A percentile compares a stretch with the other conserved stretches of the same genome.
phyloP scores from a whole-genome alignment of 2,888 invertebrate genomes.

The Pasiphila rectangulata region DNA sequence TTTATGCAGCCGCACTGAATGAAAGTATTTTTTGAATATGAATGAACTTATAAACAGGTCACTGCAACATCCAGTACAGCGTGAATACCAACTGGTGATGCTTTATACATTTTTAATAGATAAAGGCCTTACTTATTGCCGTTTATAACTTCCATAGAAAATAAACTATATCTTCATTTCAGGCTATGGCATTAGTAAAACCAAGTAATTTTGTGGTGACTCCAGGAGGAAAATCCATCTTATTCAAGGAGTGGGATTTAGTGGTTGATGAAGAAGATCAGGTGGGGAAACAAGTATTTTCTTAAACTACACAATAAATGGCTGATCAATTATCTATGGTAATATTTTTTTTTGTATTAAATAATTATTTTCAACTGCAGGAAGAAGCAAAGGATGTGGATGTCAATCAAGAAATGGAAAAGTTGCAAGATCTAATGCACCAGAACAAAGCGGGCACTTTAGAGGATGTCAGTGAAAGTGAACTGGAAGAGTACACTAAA shows the following conservation, averaged over 20 bases:
- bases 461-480: constrained; percentile 82
- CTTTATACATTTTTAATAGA: too few relatives aligned
- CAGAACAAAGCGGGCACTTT: constrained; percentile 83
- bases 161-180: constrained; percentile 31
- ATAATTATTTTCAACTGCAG: constrained; percentile 36
- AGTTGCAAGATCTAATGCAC: constrained; percentile 70
- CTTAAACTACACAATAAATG: too few relatives aligned
- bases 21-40: too few relatives aligned
- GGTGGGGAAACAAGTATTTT: constrained; percentile 22
- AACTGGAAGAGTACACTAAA: constrained; percentile 85
- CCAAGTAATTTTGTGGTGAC: constrained; percentile 56
- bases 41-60: too few relatives aligned
- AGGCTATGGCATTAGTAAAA: constrained; percentile 35
- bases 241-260: constrained; percentile 85
- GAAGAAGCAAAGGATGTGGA: constrained; percentile 67
- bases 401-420: constrained; percentile 71
- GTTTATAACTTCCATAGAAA: too few relatives aligned
- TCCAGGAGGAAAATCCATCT: constrained; percentile 55
- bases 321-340: not conserved
- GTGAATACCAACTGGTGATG: too few relatives aligned
- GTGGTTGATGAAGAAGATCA: constrained; percentile 75
- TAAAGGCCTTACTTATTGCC: too few relatives aligned
- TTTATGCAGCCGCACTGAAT: too few relatives aligned
- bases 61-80: too few relatives aligned
- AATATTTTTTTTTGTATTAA: not conserved